These are phyloP conservation scores for Bovichtus diacanthus DNA, from an alignment of 2,797 vertebrate genomes.

Conservation along the genomic window DNA sequence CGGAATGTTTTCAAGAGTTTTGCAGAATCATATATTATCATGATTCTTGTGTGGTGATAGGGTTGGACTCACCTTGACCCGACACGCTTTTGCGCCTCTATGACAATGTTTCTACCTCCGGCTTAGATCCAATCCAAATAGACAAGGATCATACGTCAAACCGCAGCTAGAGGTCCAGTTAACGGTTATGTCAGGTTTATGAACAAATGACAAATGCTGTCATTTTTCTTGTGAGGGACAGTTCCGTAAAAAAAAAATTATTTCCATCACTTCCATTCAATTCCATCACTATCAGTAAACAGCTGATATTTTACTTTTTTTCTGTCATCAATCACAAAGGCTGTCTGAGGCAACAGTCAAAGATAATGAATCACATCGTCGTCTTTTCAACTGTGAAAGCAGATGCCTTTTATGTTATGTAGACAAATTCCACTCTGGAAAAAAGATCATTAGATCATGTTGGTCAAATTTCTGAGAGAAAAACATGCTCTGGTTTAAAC, in stretches of 20 bases:
- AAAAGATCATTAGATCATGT: slow-evolving; percentile 53
- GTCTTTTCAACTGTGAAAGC: slow-evolving; percentile 17
- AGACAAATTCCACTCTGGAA: slow-evolving; percentile 1
- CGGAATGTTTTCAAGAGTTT: no score
- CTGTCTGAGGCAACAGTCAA: slow-evolving; percentile 34
- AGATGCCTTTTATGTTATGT: slow-evolving; percentile 16
- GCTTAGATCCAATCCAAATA: slow-evolving; percentile 1
- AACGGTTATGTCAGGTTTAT: neutral
- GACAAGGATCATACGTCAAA: neutral
- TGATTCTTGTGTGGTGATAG: no score
- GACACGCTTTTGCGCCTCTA: slow-evolving; percentile 12
- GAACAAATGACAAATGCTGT: slow-evolving; percentile 32
- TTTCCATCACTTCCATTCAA: slow-evolving; percentile 3
- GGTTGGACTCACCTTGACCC: neutral
- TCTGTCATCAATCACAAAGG: slow-evolving; percentile 33
- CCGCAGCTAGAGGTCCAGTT: slow-evolving; percentile 4
- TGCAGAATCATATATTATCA: no score
- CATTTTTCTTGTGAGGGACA: slow-evolving; percentile 13
- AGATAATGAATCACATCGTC: slow-evolving; percentile 37
- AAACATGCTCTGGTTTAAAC: slow-evolving; percentile 60
- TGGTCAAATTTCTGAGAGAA: slow-evolving; percentile 56
- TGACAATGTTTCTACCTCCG: neutral
- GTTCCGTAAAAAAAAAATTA: slow-evolving; percentile 11
- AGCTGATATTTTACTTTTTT: slow-evolving; percentile 25
- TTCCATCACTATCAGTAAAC: slow-evolving; percentile 10